Base-by-base conservation (phyloP, 1,140 invertebrate species). In the Sycophila sp. region DNA sequence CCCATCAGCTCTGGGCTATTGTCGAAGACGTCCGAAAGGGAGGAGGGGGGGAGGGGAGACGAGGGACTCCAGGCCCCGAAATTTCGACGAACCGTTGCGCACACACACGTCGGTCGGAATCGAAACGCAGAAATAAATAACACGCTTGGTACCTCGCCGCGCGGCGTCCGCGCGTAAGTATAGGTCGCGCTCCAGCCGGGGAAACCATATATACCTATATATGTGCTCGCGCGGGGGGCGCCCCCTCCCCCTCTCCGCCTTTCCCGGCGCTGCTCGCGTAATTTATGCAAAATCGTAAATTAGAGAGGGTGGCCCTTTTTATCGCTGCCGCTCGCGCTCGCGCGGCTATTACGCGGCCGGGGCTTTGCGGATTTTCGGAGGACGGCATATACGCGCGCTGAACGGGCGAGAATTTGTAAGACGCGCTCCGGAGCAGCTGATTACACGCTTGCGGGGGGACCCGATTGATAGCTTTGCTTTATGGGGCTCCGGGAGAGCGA, bases 81-180 rank as follows among this genome's bases (percentile, higher is more conserved):
- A 68, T 59, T 51, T 68, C 22, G 17, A 24, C 17, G 42, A 45
- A 38, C n/a, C 5, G 60, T 30, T 22, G 30, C 6, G 8, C 26
- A 19, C n/a, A 13, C 36, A 26, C 34, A 10, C n/a, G 19, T 11
- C 8, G 11, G 34, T n/a, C 15, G 38, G 59, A 69, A 63, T 55
- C 68, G 68, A 69, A 69, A 69, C 58, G 59, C 68, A 69, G 47
- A 69, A 62, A 69, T 69, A 69, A 69, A 69, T 69, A 69, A 63
- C 58, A 55, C 36, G 59, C 30, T 53, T 69, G n/a, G 56, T n/a
- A 17, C 17, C 49, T 40, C n/a, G 51, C 19, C 59, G 64, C 47
- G 34, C 59, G 47, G 64, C n/a, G n/a, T n/a, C n/a, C n/a, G n/a
- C 38, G 32, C 36, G n/a, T 67, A 67, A 67, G 49, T 65, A 65